These are phyloP conservation scores for Myxocyprinus asiaticus DNA, from an alignment of 2,113 vertebrate species.

Conservation along the genomic window DNA sequence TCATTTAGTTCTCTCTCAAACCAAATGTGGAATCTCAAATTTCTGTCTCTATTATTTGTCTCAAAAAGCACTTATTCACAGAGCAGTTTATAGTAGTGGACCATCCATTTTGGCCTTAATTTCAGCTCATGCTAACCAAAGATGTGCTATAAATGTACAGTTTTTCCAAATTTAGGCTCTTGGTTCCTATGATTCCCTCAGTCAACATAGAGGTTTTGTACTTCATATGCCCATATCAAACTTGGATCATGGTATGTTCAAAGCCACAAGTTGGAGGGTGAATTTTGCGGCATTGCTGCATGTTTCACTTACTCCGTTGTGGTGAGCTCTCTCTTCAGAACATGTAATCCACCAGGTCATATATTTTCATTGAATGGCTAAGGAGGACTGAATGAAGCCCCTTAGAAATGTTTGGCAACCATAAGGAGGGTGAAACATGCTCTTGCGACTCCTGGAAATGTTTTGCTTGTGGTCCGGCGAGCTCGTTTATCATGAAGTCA, in stretches of 20 bases:
- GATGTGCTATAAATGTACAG: not conserved
- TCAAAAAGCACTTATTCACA: too few relatives aligned
- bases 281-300: constrained; percentile 52
- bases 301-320: constrained; percentile 42
- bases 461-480: constrained; percentile 61
- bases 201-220: not conserved
- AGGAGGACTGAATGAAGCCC: constrained; percentile 32
- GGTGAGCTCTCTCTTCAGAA: constrained; percentile 24
- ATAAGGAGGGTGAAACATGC: constrained; percentile 49
- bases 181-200: not conserved
- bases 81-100: too few relatives aligned
- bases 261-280: constrained; percentile 26
- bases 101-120: too few relatives aligned
- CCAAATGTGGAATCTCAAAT: too few relatives aligned
- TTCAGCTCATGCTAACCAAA: not conserved
- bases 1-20: too few relatives aligned
- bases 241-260: constrained; percentile 1
- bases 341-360: constrained; percentile 43
- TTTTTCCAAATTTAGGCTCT: not conserved
- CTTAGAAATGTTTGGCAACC: constrained; percentile 48
- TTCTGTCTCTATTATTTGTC: too few relatives aligned
- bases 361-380: constrained; percentile 53
- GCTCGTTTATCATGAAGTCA: constrained; percentile 62
- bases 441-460: constrained; percentile 57
- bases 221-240: constrained; percentile 21